Conservation (phyloP, 2,888 invertebrate species). For the Catonia carolina region DNA sequence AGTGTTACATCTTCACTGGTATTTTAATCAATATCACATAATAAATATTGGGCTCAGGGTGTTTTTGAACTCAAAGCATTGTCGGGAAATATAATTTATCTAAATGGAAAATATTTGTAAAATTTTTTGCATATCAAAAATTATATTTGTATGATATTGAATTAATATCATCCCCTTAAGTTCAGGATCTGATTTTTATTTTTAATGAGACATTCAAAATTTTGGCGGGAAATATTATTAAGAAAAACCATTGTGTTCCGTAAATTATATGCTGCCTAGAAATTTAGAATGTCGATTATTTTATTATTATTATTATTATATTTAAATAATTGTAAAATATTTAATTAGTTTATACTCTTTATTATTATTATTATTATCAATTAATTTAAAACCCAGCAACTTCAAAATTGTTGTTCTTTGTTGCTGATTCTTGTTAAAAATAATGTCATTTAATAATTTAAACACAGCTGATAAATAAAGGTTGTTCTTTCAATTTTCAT, state of each 20-base stretch:
- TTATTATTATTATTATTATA: too few species aligned
- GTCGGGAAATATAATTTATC: too few species aligned
- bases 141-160: slow-evolving; percentile 15
- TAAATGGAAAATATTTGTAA: slow-evolving; percentile 17
- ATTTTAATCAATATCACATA: slow-evolving; percentile 3
- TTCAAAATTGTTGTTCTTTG: background rate
- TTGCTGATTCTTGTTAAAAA: slow-evolving; percentile 21
- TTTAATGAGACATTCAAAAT: slow-evolving; percentile 9
- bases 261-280: too few species aligned
- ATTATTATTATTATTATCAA: too few species aligned
- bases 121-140: slow-evolving; percentile 22
- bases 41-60: slow-evolving; percentile 26
- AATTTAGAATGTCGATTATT: too few species aligned
- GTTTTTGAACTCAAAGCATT: slow-evolving; percentile 23
- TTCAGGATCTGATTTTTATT: slow-evolving; percentile 12
- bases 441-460: too few species aligned
- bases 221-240: background rate
- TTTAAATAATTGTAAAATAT: slow-evolving; percentile 24
- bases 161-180: slow-evolving; percentile 15
- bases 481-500: too few species aligned
- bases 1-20: too few species aligned
- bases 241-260: slow-evolving; percentile 15
- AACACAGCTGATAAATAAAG: too few species aligned
- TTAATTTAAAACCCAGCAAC: slow-evolving; percentile 17
- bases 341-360: background rate